These are phyloP conservation scores for Sebastes oblongus DNA, from an alignment of 2,797 vertebrate species.

Conservation along the genomic window DNA sequence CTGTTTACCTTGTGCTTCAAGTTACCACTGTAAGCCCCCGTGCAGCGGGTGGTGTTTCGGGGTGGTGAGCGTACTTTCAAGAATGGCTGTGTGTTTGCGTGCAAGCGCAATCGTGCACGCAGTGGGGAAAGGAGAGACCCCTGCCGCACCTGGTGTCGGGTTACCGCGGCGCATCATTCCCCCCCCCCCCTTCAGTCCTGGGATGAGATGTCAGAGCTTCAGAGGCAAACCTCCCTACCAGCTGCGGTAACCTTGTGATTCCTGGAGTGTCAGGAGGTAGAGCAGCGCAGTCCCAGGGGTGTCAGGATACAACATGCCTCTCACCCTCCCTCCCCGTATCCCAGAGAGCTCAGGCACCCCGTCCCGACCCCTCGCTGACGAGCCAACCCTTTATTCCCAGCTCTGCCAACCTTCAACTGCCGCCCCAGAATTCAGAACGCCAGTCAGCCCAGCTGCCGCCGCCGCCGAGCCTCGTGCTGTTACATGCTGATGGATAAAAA, in stretches of 20 bases:
- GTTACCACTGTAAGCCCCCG: conserved; percentile 71
- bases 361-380: not conserved
- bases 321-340: conserved; percentile 1
- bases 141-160: conserved; percentile 55
- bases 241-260: conserved; percentile 71
- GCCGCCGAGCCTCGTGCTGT: conserved; percentile 22
- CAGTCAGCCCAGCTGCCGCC: not conserved
- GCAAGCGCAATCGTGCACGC: conserved; percentile 11
- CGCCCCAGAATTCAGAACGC: conserved; percentile 4
- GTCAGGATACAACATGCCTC: conserved; percentile 59
- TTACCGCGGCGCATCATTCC: conserved; percentile 37
- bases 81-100: conserved; percentile 7
- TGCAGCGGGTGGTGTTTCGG: conserved; percentile 27
- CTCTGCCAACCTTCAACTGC: conserved; percentile 26
- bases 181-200: conserved; percentile 10
- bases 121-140: conserved; percentile 33
- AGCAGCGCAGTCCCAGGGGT: conserved; percentile 64
- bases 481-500: conserved; percentile 27
- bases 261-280: conserved; percentile 64
- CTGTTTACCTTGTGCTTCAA: conserved; percentile 79
- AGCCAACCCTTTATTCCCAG: conserved; percentile 32
- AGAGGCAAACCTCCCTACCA: conserved; percentile 41
- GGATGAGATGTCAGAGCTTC: conserved; percentile 66
- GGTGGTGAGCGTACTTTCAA: conserved; percentile 28
- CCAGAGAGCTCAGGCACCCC: not conserved